Conservation (phyloP, 2,113 vertebrate genomes). For the Coptodon rendalli region DNA sequence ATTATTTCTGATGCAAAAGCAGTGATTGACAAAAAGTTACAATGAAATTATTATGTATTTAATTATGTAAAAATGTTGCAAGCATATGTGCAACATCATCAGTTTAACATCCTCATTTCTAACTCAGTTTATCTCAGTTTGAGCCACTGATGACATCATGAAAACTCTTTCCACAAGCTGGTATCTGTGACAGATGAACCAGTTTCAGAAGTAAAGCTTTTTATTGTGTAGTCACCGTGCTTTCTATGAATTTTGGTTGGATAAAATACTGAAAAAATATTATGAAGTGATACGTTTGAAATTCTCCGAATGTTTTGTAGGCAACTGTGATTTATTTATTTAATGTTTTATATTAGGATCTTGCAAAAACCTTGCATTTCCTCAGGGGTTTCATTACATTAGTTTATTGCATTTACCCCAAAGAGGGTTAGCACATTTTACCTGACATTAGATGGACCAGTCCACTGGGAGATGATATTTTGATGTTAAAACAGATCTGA, state of each 20-base stretch:
- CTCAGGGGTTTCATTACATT: background rate
- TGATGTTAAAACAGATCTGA: slow-evolving; percentile 1
- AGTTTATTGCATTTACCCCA: background rate
- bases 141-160: background rate
- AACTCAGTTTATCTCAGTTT: background rate
- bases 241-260: background rate
- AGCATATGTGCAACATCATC: background rate
- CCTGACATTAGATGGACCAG: background rate
- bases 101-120: background rate
- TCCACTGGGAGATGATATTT: background rate
- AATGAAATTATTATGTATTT: no score
- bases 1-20: background rate
- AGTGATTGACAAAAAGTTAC: no score
- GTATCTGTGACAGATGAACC: background rate
- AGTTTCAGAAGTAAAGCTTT: background rate
- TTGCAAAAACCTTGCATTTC: background rate
- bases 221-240: background rate
- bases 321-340: background rate
- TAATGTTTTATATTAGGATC: background rate
- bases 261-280: background rate
- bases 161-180: background rate
- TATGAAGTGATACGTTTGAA: background rate
- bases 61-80: background rate
- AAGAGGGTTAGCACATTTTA: background rate
- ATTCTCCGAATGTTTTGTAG: background rate